Evolutionary conservation across 2,888 invertebrate species (phyloP), one percentile per base, ranked within the genome.

Genomic region (Slavum lentiscoides): DNA sequence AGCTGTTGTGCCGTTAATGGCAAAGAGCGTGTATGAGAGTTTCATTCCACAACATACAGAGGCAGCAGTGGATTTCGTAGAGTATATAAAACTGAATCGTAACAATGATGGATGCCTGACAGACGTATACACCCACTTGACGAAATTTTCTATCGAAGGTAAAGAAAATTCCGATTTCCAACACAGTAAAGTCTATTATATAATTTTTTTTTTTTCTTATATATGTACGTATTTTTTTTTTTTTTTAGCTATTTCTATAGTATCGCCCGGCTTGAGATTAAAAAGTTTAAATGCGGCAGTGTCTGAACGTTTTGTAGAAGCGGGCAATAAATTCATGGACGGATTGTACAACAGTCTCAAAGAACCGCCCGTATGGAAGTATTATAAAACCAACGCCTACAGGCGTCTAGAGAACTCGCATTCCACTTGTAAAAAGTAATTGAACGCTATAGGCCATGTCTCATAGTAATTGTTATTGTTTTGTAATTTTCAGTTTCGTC

Each of bases 191-290:
- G 21, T 30, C 3, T 15, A 21, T 61, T 6, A 9, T 39, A 15
- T 30, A 53, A 53, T 30, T 2, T 30, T 59, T 43, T 23, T 19
- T 58, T 43, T 69, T 7, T 69, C 2, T n/a, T 55, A 74, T n/a
- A 43, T 23, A 23, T 19, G 17, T 39, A 49, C 15, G 0, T 49
- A 59, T 59, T 43, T n/a, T 19, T 58, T 43, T 69, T 7, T 69
- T 15, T 59, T 85, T 86, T 64, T 83, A 89, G 89, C 88, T n/a
- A 88, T 89, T 70, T 89, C 89, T 7, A 85, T 88, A 75, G 87
- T 88, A 53, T 88, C 88, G 72, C 89, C 90, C 83, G 89, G 89
- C 82, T 85, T 85, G 62, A 85, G 88, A 21, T 86, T 89, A 21
- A 87, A 87, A 13, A 88, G 87, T 85, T 83, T 86, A 85, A 82